phyloP scores from a whole-genome alignment of 1,140 invertebrate genomes.

The Scaptomyza montana region DNA sequence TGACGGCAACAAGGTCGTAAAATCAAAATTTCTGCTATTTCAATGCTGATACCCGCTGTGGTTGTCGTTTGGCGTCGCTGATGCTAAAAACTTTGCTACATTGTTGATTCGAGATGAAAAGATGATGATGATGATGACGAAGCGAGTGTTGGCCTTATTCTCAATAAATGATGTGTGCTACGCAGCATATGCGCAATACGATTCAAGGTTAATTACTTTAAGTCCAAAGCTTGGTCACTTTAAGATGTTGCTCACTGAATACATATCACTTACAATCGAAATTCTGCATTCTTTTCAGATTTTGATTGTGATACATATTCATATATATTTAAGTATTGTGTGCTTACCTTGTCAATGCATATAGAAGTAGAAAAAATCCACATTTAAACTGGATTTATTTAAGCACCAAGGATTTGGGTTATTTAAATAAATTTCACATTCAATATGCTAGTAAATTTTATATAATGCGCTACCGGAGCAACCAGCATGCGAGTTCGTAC shows the following conservation, averaged over 20 bases:
- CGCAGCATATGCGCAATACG: conserved; percentile 64
- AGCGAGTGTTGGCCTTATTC: conserved; percentile 2
- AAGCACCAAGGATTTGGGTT: conserved; percentile 44
- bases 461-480: conserved; percentile 57
- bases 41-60: conserved; percentile 67
- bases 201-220: conserved; percentile 74
- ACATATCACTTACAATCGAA: not conserved
- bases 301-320: conserved; percentile 3
- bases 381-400: conserved; percentile 44
- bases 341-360: conserved; percentile 12
- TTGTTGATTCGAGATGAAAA: conserved; percentile 21
- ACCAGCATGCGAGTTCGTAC: conserved; percentile 39
- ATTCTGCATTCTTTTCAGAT: conserved; percentile 6
- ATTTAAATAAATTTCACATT: conserved; percentile 60
- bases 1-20: conserved; percentile 81
- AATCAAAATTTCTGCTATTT: conserved; percentile 82
- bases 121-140: conserved; percentile 7
- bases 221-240: conserved; percentile 32
- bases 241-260: not conserved
- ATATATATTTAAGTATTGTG: conserved; percentile 2
- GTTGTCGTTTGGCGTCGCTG: conserved; percentile 34
- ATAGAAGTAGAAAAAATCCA: conserved; percentile 15
- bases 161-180: conserved; percentile 13
- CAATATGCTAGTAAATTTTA: conserved; percentile 64
- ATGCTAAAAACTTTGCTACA: conserved; percentile 36